phyloP scores from a whole-genome alignment of 2,888 invertebrate species.

The Phanerotoma sp. region DNA sequence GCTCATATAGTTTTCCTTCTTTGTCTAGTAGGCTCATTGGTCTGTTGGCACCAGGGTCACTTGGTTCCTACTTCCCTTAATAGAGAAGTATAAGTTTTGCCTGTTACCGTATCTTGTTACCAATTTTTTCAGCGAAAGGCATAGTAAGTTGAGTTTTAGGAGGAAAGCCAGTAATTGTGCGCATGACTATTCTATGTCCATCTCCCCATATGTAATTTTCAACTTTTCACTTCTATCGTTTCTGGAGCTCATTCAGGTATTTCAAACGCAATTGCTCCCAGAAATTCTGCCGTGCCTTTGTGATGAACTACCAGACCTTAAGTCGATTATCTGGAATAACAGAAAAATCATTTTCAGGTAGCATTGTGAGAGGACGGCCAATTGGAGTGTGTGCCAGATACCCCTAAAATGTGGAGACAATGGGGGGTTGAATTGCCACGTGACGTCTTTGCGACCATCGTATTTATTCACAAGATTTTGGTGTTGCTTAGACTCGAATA shows the following conservation, averaged over 20 bases:
- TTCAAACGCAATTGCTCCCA: slow-evolving; percentile 37
- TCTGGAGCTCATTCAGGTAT: slow-evolving; percentile 37
- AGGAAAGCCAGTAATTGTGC: no score
- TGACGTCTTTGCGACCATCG: background rate
- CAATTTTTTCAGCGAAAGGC: no score
- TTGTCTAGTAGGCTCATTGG: no score
- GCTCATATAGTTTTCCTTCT: no score
- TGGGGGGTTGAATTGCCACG: slow-evolving; percentile 25
- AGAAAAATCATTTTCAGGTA: slow-evolving; percentile 29
- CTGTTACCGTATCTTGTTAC: no score
- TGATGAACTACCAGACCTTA: slow-evolving; percentile 32
- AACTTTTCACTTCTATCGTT: slow-evolving; percentile 41
- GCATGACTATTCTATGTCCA: no score
- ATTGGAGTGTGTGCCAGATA: slow-evolving; percentile 42
- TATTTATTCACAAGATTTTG: slow-evolving; percentile 9
- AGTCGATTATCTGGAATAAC: slow-evolving; percentile 34
- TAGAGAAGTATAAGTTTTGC: no score
- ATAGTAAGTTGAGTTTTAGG: no score
- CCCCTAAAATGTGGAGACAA: slow-evolving; percentile 28
- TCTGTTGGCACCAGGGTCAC: no score
- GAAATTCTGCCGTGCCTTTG: slow-evolving; percentile 34
- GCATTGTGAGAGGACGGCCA: no score
- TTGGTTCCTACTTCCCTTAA: no score
- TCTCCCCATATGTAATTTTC: no score
- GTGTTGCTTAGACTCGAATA: slow-evolving; percentile 13